Evolutionary conservation across 2,888 invertebrate species (phyloP).

Genomic region (Mactromeris polynyma): DNA sequence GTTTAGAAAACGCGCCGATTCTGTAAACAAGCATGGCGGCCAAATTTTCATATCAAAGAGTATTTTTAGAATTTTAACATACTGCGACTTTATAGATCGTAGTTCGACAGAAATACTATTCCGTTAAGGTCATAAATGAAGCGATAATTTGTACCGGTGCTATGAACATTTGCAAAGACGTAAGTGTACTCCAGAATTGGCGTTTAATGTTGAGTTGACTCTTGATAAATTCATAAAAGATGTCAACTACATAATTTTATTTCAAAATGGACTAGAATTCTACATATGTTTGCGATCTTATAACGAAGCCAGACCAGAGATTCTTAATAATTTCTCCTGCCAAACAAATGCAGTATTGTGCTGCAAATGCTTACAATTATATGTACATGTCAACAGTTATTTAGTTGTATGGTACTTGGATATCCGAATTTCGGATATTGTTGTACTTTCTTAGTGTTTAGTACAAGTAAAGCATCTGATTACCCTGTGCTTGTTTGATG

Average conservation of each 20-base stretch:
- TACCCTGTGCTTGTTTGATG: no score
- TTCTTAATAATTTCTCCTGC: no score
- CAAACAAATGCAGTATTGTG: neutral
- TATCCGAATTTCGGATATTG: neutral
- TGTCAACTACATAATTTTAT: neutral
- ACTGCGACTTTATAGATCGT: neutral
- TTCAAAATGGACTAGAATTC: neutral
- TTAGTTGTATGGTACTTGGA: neutral
- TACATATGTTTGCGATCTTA: neutral
- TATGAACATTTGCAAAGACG: neutral
- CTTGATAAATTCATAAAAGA: neutral
- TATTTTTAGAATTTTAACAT: slow-evolving; percentile 17
- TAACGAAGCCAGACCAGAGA: neutral
- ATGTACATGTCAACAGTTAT: neutral
- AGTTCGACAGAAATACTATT: neutral
- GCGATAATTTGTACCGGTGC: neutral
- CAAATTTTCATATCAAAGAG: slow-evolving; percentile 54
- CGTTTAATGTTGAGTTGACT: neutral
- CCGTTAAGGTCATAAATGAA: neutral
- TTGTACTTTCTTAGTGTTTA: no score
- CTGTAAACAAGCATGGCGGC: slow-evolving; percentile 83
- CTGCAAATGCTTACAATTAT: neutral
- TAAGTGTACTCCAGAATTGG: neutral
- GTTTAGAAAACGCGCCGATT: slow-evolving; percentile 42
- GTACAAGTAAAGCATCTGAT: no score